Base-by-base conservation (phyloP, 2,797 vertebrate genomes). In the Pangasius macronema region DNA sequence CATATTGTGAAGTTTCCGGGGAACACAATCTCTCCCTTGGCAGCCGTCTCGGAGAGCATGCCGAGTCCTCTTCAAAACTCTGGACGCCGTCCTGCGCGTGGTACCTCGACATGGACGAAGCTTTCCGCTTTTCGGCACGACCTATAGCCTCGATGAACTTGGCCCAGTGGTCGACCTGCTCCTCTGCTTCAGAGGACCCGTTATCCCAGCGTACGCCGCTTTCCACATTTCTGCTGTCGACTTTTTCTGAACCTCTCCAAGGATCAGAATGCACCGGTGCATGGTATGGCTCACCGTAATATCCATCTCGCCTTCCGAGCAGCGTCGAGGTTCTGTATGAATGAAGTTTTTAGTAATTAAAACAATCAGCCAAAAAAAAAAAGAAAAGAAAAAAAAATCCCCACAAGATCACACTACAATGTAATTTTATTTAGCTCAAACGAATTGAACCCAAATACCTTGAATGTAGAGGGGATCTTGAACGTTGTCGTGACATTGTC, bases 401-500 rank as follows among this genome's bases (percentile, higher is more conserved):
- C 1, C 46, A 67, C 13, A 79, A 24, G 39, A 27, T n/a, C 10
- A 61, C 2, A 18, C 11, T 16, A 77, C 16, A 63, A 65, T 39
- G 13, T 4, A 3, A 27, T 20, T 42, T 11, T 18, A 49, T 83
- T 61, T 61, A 46, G 30, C 46, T 86, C 72, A 18, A 49, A 81
- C n/a, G 86, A 51, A 36, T 84, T 30, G 16, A 77, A 68, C 49
- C 5, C 0, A 87, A 87, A 89, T 93, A 96, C 96, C 95, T 95
- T 93, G 86, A 87, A 89, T 87, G 93, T 86, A 80, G 57, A 36
- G 94, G 94, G 3, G 95, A 95, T 85, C 91, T 90, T 10, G 95
- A 93, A 79, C 90, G 92, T 5, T 91, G 94, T 88, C 92, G 92
- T 65, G 95, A 95, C 95, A 96, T 96, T 92, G 87, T 87, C 55